Percentiles rank a stretch among this genome's conserved stretches.
Conservation (phyloP, 2,797 vertebrate species). For the Hippoglossus hippoglossus region DNA sequence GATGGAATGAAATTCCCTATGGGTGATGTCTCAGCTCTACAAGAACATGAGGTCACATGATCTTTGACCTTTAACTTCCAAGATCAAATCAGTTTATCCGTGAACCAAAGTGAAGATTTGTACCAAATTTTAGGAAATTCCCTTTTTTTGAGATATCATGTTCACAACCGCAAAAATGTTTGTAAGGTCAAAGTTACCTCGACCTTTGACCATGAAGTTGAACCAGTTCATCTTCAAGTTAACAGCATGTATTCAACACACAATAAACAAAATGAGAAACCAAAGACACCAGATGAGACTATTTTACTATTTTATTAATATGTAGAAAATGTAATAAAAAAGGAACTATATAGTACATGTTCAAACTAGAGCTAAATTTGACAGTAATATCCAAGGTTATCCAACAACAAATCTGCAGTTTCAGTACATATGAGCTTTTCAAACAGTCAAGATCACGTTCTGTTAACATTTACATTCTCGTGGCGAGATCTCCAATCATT, state of each 20-base stretch:
- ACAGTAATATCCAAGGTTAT: conserved; percentile 83
- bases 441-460: conserved; percentile 77
- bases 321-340: conserved; percentile 99
- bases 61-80: too few species aligned
- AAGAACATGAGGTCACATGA: too few species aligned
- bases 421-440: conserved; percentile 74
- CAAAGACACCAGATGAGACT: conserved; percentile 48
- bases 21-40: too few species aligned
- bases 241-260: background rate
- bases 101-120: too few species aligned
- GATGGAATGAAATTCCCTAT: too few species aligned
- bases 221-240: too few species aligned
- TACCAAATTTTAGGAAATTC: too few species aligned
- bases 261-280: conserved; percentile 18
- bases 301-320: conserved; percentile 99
- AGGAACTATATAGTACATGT: conserved; percentile 99
- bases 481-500: conserved; percentile 62
- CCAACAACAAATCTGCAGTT: conserved; percentile 75
- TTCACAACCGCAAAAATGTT: too few species aligned
- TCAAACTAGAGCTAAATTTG: conserved; percentile 94
- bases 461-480: conserved; percentile 76
- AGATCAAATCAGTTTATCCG: too few species aligned
- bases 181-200: too few species aligned
- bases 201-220: too few species aligned
- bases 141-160: too few species aligned